Conservation (phyloP, 2,113 vertebrate species). For the Bostrychus sinensis region DNA sequence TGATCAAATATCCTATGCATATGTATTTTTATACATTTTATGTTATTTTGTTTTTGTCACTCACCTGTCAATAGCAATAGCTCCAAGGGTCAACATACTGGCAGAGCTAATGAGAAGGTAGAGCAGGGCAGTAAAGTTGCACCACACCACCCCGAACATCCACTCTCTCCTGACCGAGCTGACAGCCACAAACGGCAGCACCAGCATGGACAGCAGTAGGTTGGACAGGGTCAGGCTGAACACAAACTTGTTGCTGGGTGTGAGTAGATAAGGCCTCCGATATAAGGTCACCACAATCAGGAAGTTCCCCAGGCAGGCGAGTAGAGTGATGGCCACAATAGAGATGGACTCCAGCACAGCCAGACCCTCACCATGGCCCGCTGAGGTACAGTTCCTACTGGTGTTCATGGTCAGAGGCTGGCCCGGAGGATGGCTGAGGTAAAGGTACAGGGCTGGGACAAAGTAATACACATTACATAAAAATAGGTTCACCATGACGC, state of each 20-base stretch:
- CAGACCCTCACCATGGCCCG: constrained; percentile 75
- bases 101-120: constrained; percentile 97
- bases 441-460: constrained; percentile 75
- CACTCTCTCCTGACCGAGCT: constrained; percentile 90
- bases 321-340: constrained; percentile 88
- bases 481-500: neutral
- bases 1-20: too few relatives aligned
- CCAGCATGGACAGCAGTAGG: constrained; percentile 90
- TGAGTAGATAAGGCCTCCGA: constrained; percentile 93
- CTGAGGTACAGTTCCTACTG: constrained; percentile 83
- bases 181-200: constrained; percentile 92
- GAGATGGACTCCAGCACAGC: constrained; percentile 84
- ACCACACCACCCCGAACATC: constrained; percentile 98
- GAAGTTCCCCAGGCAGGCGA: constrained; percentile 93
- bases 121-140: constrained; percentile 95
- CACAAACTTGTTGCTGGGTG: constrained; percentile 98
- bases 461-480: constrained; percentile 7
- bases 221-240: constrained; percentile 98
- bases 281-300: constrained; percentile 91
- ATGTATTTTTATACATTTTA: neutral
- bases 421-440: constrained; percentile 51
- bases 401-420: constrained; percentile 86
- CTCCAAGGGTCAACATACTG: constrained; percentile 96
- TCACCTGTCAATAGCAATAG: constrained; percentile 95
- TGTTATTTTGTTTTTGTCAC: constrained; percentile 37